A percentile compares a stretch with the other conserved stretches of the same genome.
These are phyloP conservation scores for Danio aesculapii DNA, from an alignment of 2,797 vertebrate genomes.

Conservation along the genomic window DNA sequence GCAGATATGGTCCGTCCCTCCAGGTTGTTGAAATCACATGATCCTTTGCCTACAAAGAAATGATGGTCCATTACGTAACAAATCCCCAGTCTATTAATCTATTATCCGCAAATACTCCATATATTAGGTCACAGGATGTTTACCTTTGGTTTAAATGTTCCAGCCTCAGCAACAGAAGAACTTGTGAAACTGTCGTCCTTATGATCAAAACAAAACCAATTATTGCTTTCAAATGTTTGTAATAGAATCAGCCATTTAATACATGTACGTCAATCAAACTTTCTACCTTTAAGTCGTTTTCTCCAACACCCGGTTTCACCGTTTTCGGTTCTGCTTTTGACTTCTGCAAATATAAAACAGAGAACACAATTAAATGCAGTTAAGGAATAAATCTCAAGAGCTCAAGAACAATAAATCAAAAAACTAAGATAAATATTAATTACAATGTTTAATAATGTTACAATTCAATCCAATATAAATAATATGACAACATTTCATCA, in stretches of 20 bases:
- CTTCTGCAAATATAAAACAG: conserved; percentile 71
- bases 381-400: background rate
- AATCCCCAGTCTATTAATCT: conserved; percentile 1
- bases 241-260: background rate
- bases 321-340: conserved; percentile 71
- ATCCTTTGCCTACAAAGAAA: conserved; percentile 60
- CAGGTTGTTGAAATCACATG: conserved; percentile 84
- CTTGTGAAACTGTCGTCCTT: conserved; percentile 69
- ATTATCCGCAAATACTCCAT: background rate
- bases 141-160: conserved; percentile 47
- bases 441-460: too few species aligned
- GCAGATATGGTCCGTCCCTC: conserved; percentile 87
- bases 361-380: background rate
- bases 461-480: too few species aligned
- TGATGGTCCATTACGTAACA: background rate
- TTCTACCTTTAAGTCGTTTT: conserved; percentile 62
- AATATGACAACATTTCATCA: too few species aligned
- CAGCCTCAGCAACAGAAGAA: conserved; percentile 70
- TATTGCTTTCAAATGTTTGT: background rate
- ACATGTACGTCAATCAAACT: background rate
- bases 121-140: background rate
- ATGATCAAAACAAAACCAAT: conserved; percentile 16
- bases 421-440: too few species aligned
- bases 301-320: conserved; percentile 29
- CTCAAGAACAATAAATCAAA: too few species aligned